A percentile compares a stretch with the other conserved stretches of the same genome.
These are phyloP conservation scores for Galeopterus variegatus DNA, from an alignment of 2,113 vertebrate species.

Conservation along the genomic window DNA sequence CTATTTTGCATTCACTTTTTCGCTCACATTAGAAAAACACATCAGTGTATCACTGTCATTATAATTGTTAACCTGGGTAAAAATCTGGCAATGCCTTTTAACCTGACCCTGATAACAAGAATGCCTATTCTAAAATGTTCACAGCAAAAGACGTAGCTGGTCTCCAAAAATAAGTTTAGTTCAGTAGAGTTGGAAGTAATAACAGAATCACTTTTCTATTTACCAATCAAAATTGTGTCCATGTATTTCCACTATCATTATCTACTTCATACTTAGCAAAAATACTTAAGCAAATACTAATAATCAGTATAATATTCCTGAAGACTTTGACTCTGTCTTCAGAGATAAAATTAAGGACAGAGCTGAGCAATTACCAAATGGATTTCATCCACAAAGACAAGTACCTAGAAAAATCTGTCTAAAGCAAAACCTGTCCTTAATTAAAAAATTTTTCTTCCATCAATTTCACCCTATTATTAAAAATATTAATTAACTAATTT, in stretches of 20 bases:
- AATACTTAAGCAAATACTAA: conserved; percentile 63
- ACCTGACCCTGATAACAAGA: background rate
- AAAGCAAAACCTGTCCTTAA: background rate
- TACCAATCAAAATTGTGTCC: conserved; percentile 5
- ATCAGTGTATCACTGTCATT: background rate
- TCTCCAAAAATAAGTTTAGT: background rate
- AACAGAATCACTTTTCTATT: conserved; percentile 45
- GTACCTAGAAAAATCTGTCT: background rate
- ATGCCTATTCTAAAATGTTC: conserved; percentile 59
- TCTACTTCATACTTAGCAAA: background rate
- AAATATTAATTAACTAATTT: background rate
- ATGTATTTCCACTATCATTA: background rate
- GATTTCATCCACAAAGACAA: conserved; percentile 1
- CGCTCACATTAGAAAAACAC: background rate
- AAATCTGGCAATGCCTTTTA: conserved; percentile 43
- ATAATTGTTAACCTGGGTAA: background rate
- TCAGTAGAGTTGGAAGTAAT: conserved; percentile 13
- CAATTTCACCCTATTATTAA: background rate
- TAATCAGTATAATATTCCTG: conserved; percentile 37
- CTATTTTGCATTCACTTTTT: conserved; percentile 52
- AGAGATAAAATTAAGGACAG: conserved; percentile 40
- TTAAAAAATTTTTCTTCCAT: background rate
- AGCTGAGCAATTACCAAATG: conserved; percentile 24
- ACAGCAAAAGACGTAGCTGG: background rate
- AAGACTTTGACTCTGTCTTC: background rate